Conservation (phyloP, 2,113 vertebrate species). For the Phrynosoma platyrhinos region DNA sequence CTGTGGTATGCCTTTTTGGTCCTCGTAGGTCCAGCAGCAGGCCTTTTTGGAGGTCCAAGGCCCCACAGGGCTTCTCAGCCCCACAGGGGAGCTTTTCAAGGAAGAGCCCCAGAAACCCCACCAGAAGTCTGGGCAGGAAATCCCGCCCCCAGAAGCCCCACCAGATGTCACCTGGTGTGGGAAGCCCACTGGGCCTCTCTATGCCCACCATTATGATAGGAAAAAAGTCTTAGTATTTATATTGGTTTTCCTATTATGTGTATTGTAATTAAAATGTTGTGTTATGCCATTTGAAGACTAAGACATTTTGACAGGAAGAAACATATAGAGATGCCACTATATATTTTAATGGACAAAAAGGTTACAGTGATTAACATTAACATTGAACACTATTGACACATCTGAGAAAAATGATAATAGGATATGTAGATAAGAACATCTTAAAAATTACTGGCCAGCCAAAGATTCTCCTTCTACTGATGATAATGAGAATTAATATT, state of each 20-base stretch:
- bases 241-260: neutral
- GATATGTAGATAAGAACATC: neutral
- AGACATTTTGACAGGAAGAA: neutral
- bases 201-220: neutral
- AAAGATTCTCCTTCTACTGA: neutral
- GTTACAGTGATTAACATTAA: neutral
- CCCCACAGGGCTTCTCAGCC: too few relatives aligned
- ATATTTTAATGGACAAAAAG: neutral
- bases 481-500: conserved; percentile 7
- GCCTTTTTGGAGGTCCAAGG: too few relatives aligned
- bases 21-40: too few relatives aligned
- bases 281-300: neutral
- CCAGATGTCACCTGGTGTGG: too few relatives aligned
- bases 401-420: neutral
- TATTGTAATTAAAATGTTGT: neutral
- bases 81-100: too few relatives aligned
- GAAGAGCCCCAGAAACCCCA: too few relatives aligned
- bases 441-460: neutral
- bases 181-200: too few relatives aligned
- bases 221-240: neutral
- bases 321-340: neutral
- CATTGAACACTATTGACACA: neutral
- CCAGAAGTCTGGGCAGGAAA: too few relatives aligned
- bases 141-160: too few relatives aligned
- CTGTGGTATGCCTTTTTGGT: too few relatives aligned